phyloP scores from a whole-genome alignment of 37 sponge, comb jelly and placozoan species.

The Diacarnus erythraeanus region DNA sequence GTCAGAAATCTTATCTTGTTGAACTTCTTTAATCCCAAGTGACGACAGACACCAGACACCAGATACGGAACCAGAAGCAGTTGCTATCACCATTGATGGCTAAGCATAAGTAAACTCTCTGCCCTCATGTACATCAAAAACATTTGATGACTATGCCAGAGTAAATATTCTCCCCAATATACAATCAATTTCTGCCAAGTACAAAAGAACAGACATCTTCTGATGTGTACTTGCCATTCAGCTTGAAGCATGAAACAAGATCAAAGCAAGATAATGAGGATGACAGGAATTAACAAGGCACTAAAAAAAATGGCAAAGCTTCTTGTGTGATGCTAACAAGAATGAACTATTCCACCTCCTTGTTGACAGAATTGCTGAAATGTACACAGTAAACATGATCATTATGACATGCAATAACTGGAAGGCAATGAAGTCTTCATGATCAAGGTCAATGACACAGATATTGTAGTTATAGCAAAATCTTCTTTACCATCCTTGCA shows the following conservation, averaged over 20 bases:
- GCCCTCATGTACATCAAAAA: background rate
- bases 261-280: background rate
- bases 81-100: background rate
- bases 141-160: conserved; percentile 4
- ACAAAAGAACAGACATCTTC: too few species aligned
- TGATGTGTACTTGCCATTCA: background rate
- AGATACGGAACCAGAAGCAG: background rate
- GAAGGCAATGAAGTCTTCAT: background rate
- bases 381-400: background rate
- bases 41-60: conserved; percentile 4
- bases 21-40: background rate
- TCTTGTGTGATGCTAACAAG: background rate
- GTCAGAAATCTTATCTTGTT: background rate
- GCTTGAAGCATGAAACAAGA: background rate
- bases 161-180: background rate
- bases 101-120: too few species aligned
- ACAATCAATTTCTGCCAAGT: background rate
- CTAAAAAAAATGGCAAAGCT: background rate
- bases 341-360: background rate
- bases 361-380: background rate
- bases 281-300: background rate
- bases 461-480: background rate
- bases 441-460: background rate
- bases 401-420: background rate
- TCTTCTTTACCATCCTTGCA: background rate